A percentile compares a stretch with the other conserved stretches of the same genome.
Conservation (phyloP, 2,113 vertebrate genomes). For the Corythaixoides concolor region DNA sequence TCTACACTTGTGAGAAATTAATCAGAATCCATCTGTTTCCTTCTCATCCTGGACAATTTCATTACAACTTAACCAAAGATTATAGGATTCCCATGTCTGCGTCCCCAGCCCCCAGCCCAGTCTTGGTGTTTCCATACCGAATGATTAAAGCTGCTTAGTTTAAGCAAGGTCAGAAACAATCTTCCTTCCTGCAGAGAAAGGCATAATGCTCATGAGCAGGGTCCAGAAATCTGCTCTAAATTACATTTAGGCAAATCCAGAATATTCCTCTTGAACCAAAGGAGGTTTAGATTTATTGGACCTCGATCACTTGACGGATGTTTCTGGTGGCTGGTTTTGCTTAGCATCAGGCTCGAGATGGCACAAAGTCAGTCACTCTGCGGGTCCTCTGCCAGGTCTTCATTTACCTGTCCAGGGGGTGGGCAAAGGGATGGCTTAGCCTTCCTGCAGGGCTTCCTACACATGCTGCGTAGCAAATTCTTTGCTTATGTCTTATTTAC, state of each 20-base stretch:
- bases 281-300: neutral
- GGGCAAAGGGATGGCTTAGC: neutral
- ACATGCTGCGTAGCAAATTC: neutral
- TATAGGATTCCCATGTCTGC: slow-evolving; percentile 73
- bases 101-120: slow-evolving; percentile 36
- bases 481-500: neutral
- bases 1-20: slow-evolving; percentile 76
- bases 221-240: slow-evolving; percentile 59
- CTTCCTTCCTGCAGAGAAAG: slow-evolving; percentile 68
- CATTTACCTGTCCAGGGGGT: neutral
- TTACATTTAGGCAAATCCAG: slow-evolving; percentile 54
- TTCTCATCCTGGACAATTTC: slow-evolving; percentile 77
- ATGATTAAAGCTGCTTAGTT: slow-evolving; percentile 80
- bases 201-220: slow-evolving; percentile 69
- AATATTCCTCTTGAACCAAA: neutral
- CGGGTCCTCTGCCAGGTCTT: neutral
- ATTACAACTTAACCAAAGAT: slow-evolving; percentile 80
- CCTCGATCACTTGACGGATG: neutral
- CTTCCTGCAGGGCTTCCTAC: neutral
- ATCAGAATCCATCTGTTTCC: slow-evolving; percentile 83
- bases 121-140: slow-evolving; percentile 64
- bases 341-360: neutral
- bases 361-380: neutral
- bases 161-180: slow-evolving; percentile 76
- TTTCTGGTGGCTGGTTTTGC: slow-evolving; percentile 35